Conservation (phyloP, 2,797 vertebrate genomes). For the Cynopterus sphinx region DNA sequence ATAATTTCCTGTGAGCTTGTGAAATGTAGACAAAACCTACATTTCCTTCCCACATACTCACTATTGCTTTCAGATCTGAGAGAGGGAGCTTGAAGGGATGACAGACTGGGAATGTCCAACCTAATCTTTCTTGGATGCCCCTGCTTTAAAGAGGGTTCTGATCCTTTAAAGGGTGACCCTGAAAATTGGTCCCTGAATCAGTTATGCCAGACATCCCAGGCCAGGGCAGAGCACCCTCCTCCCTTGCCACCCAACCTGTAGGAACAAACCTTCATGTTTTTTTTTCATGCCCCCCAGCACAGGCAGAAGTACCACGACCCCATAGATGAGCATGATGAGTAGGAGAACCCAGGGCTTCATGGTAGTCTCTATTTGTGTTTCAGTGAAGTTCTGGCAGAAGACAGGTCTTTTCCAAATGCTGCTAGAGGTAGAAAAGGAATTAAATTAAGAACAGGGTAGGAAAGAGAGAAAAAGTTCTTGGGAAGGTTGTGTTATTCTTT, state of each 20-base stretch:
- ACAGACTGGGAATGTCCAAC: background rate
- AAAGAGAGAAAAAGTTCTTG: background rate
- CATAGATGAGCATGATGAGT: background rate
- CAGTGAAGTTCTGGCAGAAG: background rate
- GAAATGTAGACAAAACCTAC: background rate
- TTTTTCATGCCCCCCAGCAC: background rate
- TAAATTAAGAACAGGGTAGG: background rate
- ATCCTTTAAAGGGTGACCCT: background rate
- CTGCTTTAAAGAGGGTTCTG: background rate
- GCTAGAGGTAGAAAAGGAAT: background rate
- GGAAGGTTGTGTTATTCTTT: background rate
- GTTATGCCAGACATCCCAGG: background rate
- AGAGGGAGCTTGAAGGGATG: background rate
- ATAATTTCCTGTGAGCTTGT: background rate
- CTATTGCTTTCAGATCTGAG: background rate
- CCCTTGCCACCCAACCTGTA: background rate
- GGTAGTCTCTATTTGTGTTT: background rate
- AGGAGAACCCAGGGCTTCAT: slow-evolving; percentile 21
- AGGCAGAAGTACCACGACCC: background rate
- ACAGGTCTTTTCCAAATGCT: background rate
- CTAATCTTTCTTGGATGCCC: background rate
- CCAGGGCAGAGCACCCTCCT: background rate
- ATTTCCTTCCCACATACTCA: background rate
- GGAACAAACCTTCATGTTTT: background rate
- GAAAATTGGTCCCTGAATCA: background rate